These are phyloP conservation scores for Lagocephalus sceleratus DNA, from an alignment of 2,797 vertebrate species.

Conservation along the genomic window DNA sequence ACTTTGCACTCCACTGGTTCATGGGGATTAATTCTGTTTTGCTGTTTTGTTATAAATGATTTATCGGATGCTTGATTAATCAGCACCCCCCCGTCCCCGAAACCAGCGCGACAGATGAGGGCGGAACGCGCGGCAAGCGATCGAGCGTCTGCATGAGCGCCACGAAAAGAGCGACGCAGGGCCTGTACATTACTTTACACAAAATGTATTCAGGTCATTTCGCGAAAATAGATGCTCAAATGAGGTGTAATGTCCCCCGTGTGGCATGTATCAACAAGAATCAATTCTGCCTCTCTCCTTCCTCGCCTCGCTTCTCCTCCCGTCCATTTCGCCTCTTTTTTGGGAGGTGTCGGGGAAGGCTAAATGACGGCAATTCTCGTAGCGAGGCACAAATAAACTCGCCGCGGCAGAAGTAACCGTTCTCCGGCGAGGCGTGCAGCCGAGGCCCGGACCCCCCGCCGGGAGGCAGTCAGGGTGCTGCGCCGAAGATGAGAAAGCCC, in stretches of 20 bases:
- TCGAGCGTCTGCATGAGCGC: conserved; percentile 33
- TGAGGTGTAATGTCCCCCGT: conserved; percentile 70
- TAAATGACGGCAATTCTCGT: conserved; percentile 86
- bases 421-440: conserved; percentile 78
- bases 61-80: conserved; percentile 40
- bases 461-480: conserved; percentile 77
- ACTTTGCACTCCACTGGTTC: conserved; percentile 2
- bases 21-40: conserved; percentile 22
- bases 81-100: conserved; percentile 22
- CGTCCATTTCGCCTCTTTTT: conserved; percentile 75
- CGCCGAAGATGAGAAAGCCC: conserved; percentile 77
- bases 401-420: conserved; percentile 79
- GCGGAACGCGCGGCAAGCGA: conserved; percentile 29
- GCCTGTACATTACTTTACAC: conserved; percentile 52
- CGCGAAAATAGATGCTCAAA: conserved; percentile 69
- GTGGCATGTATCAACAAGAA: conserved; percentile 72
- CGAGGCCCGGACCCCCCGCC: conserved; percentile 73
- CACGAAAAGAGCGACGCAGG: conserved; percentile 33
- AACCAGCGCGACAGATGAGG: conserved; percentile 11
- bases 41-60: conserved; percentile 21
- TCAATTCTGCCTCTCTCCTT: conserved; percentile 72
- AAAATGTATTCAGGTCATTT: conserved; percentile 74
- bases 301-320: conserved; percentile 66
- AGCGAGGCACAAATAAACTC: conserved; percentile 83
- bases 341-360: conserved; percentile 70